Base-by-base conservation (phyloP, 2,888 invertebrate genomes). In the Octodonta nipae region DNA sequence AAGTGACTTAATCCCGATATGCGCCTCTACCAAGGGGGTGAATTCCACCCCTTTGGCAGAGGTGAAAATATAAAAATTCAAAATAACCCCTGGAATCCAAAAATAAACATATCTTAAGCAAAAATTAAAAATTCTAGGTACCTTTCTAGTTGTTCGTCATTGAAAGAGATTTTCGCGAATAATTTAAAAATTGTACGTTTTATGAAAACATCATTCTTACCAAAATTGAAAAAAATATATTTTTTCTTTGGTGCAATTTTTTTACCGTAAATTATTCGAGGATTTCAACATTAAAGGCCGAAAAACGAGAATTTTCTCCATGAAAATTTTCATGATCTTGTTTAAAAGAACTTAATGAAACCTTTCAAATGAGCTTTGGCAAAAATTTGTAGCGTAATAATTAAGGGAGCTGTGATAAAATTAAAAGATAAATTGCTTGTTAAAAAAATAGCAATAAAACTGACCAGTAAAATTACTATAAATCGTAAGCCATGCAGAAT, bases 331-430 rank as follows among this genome's bases (percentile, higher is more conserved):
- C 20, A 20, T 20, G n/a, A 20, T 20, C 20, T 20, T 20, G n/a
- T 20, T 20, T 20, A 20, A 20, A 20, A 20, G 20, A 7, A 20
- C 20, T 20, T 20, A 20, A 20, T 20, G 6, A 20, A n/a, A 20
- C 20, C 7, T 20, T 20, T 20, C 20, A 20, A 20, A 20, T 20
- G 20, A 20, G n/a, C 20, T n/a, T 20, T 20, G 20, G 20, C 20
- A 20, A 20, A 20, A 20, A n/a, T 20, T n/a, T 20, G 20, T 20
- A 20, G 20, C 20, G n/a, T 20, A 20, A 20, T 7, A 20, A 20
- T 20, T 20, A 20, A 20, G 20, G 20, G 20, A 20, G 20, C n/a
- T 20, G 6, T 20, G 20, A 20, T 30, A 35, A 29, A 30, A 35
- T 35, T 38, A 20, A 20, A n/a, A n/a, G n/a, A n/a, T n/a, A n/a